Evolutionary conservation across 2,888 invertebrate genomes (phyloP).

Genomic region (Aspidapion aeneum): DNA sequence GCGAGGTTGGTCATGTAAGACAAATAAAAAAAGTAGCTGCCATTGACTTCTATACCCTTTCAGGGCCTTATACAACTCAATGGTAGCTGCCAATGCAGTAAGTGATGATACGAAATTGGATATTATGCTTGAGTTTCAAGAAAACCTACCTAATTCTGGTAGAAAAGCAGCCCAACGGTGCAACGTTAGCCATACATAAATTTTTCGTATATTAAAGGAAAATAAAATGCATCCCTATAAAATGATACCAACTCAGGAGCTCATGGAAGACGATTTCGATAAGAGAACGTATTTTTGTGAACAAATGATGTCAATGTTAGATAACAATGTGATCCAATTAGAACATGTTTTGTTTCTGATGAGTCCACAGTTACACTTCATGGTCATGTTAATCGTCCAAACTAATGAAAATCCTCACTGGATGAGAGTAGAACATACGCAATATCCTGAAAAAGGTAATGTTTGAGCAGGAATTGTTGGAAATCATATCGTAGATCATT

Average conservation of each 20-base stretch:
- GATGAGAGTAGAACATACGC: constrained; percentile 14
- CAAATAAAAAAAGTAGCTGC: not conserved
- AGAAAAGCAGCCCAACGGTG: not conserved
- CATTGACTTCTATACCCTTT: too few species aligned
- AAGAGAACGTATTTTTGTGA: constrained; percentile 9
- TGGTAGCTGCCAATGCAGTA: constrained; percentile 10
- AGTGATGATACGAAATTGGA: constrained; percentile 12
- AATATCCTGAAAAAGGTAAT: constrained; percentile 14
- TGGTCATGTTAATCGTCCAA: too few species aligned
- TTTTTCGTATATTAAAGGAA: not conserved
- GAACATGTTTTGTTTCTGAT: constrained; percentile 15
- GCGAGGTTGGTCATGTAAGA: not conserved
- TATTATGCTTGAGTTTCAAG: constrained; percentile 16
- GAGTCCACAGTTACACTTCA: too few species aligned
- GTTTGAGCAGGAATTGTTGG: not conserved
- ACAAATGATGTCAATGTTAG: constrained; percentile 7
- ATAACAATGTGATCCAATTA: constrained; percentile 11
- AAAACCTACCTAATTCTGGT: constrained; percentile 11
- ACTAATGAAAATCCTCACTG: constrained; percentile 17
- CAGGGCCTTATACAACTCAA: too few species aligned
- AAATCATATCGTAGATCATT: too few species aligned
- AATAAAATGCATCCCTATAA: constrained; percentile 7
- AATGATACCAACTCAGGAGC: constrained; percentile 7
- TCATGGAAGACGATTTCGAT: constrained; percentile 11
- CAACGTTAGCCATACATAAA: not conserved